Evolutionary conservation across 2,797 vertebrate species (phyloP).

Genomic region (Ctenochaetus hawaiiensis): DNA sequence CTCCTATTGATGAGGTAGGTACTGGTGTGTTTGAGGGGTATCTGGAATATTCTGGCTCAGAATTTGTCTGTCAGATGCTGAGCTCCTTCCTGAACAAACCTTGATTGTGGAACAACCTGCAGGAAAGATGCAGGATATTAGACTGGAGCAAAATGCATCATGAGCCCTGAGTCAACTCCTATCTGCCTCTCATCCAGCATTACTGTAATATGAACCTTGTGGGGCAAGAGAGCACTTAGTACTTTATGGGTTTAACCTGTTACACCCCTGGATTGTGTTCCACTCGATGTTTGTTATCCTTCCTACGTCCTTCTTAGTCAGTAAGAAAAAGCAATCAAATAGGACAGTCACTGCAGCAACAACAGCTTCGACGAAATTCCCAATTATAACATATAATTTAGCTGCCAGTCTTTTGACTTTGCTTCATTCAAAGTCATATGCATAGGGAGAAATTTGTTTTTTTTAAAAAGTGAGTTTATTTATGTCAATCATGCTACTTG

Average conservation of each 20-base stretch:
- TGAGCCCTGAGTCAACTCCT: constrained; percentile 30
- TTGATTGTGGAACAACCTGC: constrained; percentile 19
- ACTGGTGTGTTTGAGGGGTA: constrained; percentile 3
- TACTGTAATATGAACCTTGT: constrained; percentile 40
- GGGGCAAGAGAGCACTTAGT: constrained; percentile 18
- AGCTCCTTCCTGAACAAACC: constrained; percentile 8
- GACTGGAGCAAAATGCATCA: constrained; percentile 45
- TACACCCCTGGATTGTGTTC: background rate
- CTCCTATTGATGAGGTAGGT: constrained; percentile 24
- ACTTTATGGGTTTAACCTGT: constrained; percentile 11
- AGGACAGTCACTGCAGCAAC: background rate
- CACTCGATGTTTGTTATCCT: background rate
- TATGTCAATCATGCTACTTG: too few species aligned
- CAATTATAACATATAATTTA: background rate
- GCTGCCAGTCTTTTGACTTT: too few species aligned
- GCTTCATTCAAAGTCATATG: too few species aligned
- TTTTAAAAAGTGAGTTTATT: too few species aligned
- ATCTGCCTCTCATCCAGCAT: constrained; percentile 33
- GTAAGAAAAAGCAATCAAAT: background rate
- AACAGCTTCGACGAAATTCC: background rate
- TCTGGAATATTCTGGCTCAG: constrained; percentile 3
- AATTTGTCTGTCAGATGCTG: constrained; percentile 3
- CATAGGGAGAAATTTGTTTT: too few species aligned
- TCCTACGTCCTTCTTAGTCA: background rate
- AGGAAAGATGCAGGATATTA: constrained; percentile 10